Evolutionary conservation across 2,888 invertebrate genomes (phyloP).

Genomic region (Carpatolechia fugitivella): DNA sequence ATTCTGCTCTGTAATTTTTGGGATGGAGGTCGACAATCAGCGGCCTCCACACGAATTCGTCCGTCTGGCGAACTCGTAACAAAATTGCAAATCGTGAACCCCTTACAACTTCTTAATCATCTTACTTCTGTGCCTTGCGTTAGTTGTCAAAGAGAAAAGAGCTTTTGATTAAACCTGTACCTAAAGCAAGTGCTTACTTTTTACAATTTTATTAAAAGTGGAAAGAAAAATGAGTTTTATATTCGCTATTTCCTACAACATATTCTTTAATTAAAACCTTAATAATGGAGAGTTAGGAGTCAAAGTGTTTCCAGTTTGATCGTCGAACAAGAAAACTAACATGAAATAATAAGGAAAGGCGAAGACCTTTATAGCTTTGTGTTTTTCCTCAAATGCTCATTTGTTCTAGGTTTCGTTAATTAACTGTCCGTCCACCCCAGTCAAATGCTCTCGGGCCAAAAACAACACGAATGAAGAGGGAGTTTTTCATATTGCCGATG

Average conservation of each 20-base stretch:
- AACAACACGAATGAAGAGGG: slow-evolving; percentile 51
- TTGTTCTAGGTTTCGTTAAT: slow-evolving; percentile 70
- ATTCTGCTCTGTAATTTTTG: not conserved
- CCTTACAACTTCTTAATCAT: slow-evolving; percentile 13
- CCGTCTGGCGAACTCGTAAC: slow-evolving; percentile 1
- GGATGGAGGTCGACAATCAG: not conserved
- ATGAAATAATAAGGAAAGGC: not conserved
- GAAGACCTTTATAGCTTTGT: not conserved
- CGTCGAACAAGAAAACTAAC: not conserved
- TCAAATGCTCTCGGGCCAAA: slow-evolving; percentile 62
- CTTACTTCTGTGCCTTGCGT: not conserved
- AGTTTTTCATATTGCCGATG: slow-evolving; percentile 75
- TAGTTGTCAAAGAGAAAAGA: not conserved
- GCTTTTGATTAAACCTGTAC: not conserved
- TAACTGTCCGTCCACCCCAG: slow-evolving; percentile 71
- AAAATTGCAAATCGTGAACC: slow-evolving; percentile 10
- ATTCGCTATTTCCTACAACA: not conserved
- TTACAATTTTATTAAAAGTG: not conserved
- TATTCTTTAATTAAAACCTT: not conserved
- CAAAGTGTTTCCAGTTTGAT: not conserved
- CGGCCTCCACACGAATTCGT: not conserved
- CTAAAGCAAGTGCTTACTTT: not conserved
- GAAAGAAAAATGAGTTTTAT: not conserved
- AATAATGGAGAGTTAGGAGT: not conserved
- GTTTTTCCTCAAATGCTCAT: slow-evolving; percentile 49